Conservation (phyloP, 2,888 invertebrate species). For the Ferdinandea cuprea region DNA sequence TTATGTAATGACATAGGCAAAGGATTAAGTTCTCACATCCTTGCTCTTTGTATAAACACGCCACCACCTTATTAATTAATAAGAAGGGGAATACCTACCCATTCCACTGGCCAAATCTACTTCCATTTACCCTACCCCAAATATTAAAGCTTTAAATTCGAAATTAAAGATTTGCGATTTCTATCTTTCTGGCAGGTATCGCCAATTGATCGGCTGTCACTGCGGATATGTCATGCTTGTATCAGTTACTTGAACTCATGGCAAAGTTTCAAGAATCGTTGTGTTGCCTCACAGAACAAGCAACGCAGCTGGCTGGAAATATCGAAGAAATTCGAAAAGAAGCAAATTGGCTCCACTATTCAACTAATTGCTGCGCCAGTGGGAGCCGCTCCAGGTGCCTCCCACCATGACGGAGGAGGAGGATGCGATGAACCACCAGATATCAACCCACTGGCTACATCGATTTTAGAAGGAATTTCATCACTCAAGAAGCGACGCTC, state of each 20-base stretch:
- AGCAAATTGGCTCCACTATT: conserved; percentile 49
- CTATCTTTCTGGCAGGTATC: conserved; percentile 78
- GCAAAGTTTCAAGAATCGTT: conserved; percentile 83
- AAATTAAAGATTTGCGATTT: conserved; percentile 27
- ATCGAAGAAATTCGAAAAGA: conserved; percentile 76
- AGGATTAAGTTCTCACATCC: conserved; percentile 65
- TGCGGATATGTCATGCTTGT: conserved; percentile 82
- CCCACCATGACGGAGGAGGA: conserved; percentile 13
- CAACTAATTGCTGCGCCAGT: conserved; percentile 26
- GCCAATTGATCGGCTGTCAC: conserved; percentile 81
- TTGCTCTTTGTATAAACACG: conserved; percentile 50
- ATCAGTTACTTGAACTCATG: conserved; percentile 83
- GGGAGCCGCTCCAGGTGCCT: conserved; percentile 1
- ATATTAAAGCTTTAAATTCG: conserved; percentile 38
- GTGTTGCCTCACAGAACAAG: conserved; percentile 81
- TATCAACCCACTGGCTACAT: conserved; percentile 60
- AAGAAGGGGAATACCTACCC: conserved; percentile 38
- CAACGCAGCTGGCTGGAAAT: conserved; percentile 82
- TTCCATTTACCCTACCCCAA: not conserved
- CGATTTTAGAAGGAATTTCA: conserved; percentile 81
- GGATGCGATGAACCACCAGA: conserved; percentile 37
- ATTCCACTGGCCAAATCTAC: not conserved
- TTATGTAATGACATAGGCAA: conserved; percentile 69
- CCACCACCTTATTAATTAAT: conserved; percentile 73
- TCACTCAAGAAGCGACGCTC: conserved; percentile 82